Conservation (phyloP, 2,888 invertebrate species). For the Dorcus hopei region DNA sequence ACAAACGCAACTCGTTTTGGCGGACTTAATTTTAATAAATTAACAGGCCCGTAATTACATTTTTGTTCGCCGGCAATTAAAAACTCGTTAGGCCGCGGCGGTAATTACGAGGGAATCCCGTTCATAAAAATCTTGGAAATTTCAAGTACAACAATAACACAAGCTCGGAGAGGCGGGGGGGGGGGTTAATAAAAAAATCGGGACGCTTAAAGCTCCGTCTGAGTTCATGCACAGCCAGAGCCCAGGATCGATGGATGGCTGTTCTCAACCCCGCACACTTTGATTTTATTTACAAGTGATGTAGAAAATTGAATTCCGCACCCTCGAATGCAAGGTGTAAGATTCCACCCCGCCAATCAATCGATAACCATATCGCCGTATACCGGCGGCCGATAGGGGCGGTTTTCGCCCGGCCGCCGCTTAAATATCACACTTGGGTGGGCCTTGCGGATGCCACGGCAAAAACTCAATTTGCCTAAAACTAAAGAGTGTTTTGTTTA, state of each 20-base stretch:
- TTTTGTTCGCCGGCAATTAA: background rate
- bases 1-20: background rate
- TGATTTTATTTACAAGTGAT: slow-evolving; percentile 53
- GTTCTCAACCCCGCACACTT: slow-evolving; percentile 33
- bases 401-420: slow-evolving; percentile 7
- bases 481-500: slow-evolving; percentile 27
- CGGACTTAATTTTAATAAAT: background rate
- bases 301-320: slow-evolving; percentile 53
- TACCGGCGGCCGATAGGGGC: slow-evolving; percentile 7
- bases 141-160: too few species aligned
- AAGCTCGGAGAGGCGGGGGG: too few species aligned
- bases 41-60: background rate
- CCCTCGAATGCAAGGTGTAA: slow-evolving; percentile 43
- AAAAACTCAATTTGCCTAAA: slow-evolving; percentile 43
- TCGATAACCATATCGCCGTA: slow-evolving; percentile 36
- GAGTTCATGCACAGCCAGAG: slow-evolving; percentile 5
- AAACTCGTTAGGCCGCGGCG: background rate
- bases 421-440: background rate
- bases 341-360: slow-evolving; percentile 41
- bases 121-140: too few species aligned
- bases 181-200: background rate
- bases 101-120: background rate
- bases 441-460: slow-evolving; percentile 27
- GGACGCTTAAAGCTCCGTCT: background rate
- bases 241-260: slow-evolving; percentile 13